These are phyloP conservation scores for Dromococcyx pavoninus DNA, from an alignment of 2,797 vertebrate species.

Conservation along the genomic window DNA sequence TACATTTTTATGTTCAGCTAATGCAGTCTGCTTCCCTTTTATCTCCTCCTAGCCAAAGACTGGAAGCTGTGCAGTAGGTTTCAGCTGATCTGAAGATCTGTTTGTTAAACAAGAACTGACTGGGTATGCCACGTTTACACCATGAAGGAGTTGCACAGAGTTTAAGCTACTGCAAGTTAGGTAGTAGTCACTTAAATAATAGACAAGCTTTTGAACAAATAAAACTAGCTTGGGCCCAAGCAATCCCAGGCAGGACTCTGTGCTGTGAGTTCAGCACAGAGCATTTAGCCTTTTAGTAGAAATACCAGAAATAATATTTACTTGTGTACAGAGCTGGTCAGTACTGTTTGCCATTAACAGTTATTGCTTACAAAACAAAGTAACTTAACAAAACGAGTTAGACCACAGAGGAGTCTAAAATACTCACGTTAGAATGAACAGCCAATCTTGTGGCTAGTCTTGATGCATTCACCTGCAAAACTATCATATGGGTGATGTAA, in stretches of 20 bases:
- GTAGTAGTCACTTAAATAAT: not conserved
- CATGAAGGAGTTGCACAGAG: not conserved
- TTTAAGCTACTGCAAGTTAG: not conserved
- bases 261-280: not conserved
- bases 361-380: no score
- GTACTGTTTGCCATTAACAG: not conserved
- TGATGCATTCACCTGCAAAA: not conserved
- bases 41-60: not conserved
- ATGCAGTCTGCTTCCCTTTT: not conserved
- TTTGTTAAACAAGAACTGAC: not conserved
- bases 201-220: not conserved
- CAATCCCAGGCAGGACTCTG: not conserved
- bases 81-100: not conserved
- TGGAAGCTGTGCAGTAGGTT: rapidly evolving
- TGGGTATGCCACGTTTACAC: not conserved
- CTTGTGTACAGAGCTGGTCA: not conserved
- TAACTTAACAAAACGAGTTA: no score
- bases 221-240: not conserved
- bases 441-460: not conserved
- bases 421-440: not conserved
- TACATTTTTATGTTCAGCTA: not conserved
- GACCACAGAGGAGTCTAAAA: not conserved
- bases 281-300: not conserved
- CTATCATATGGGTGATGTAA: not conserved
- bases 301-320: not conserved